Conservation (phyloP, 2,797 vertebrate species). For the Limnodromus scolopaceus region DNA sequence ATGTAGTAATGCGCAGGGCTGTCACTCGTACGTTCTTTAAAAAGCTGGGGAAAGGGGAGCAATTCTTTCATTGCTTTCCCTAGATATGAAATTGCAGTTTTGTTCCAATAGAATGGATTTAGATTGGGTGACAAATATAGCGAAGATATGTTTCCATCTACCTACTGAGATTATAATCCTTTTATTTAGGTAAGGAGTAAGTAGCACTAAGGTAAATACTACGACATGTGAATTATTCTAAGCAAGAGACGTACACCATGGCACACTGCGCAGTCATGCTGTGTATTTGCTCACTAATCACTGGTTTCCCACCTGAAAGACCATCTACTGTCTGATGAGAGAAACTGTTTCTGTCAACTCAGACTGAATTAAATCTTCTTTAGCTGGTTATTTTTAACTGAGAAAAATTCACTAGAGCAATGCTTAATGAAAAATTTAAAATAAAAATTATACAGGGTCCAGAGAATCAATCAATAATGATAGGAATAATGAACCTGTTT, state of each 20-base stretch:
- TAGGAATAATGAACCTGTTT: neutral
- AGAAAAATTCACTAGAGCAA: neutral
- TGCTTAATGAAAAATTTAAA: neutral
- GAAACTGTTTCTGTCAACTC: neutral
- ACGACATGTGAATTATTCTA: neutral
- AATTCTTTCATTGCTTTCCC: neutral
- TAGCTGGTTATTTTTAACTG: neutral
- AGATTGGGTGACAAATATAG: neutral
- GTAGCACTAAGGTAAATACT: neutral
- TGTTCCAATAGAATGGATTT: neutral
- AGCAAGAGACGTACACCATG: neutral
- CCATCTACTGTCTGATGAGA: neutral
- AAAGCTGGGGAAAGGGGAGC: neutral
- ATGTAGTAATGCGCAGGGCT: neutral
- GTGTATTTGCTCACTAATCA: neutral
- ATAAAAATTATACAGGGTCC: neutral
- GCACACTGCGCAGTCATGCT: no score
- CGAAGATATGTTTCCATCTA: neutral
- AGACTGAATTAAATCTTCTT: neutral
- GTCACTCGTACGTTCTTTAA: neutral
- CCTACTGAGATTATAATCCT: neutral
- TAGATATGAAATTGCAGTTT: neutral
- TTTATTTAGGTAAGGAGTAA: neutral
- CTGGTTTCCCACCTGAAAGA: neutral
- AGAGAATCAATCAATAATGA: neutral